These are phyloP conservation scores for Nansenia antarctica DNA, from an alignment of 2,113 vertebrate genomes.

Conservation along the genomic window DNA sequence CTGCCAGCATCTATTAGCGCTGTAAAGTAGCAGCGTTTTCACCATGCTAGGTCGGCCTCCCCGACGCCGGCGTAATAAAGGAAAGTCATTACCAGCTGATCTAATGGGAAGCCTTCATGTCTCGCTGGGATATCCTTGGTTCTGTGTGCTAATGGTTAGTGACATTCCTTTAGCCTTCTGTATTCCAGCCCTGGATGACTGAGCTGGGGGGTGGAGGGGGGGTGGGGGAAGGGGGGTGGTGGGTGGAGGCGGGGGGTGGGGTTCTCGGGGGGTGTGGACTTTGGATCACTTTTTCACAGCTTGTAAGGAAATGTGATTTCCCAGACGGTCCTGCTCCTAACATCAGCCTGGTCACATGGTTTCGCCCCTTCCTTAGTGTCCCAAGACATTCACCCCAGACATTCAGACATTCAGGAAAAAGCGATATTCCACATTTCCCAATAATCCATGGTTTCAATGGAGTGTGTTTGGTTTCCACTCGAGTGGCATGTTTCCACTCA, in stretches of 20 bases:
- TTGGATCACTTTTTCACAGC: constrained; percentile 61
- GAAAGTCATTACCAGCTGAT: constrained; percentile 56
- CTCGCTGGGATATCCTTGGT: not conserved
- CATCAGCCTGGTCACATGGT: constrained; percentile 40
- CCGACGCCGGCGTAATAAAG: constrained; percentile 28
- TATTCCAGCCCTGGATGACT: constrained; percentile 43
- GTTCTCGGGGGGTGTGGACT: constrained; percentile 42
- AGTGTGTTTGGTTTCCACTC: not conserved
- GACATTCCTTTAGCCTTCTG: constrained; percentile 20
- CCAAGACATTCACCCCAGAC: not conserved
- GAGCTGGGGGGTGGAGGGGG: constrained; percentile 12
- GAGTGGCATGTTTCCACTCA: not conserved
- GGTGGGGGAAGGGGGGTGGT: not conserved
- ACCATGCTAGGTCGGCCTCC: constrained; percentile 17
- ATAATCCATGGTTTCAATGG: not conserved
- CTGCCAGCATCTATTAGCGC: constrained; percentile 44
- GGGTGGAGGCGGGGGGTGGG: no score
- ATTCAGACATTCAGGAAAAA: no score
- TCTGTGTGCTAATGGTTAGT: not conserved
- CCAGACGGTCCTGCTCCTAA: constrained; percentile 46
- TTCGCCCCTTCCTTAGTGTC: not conserved
- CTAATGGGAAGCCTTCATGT: not conserved
- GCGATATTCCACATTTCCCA: constrained; percentile 14
- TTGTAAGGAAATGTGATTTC: constrained; percentile 60
- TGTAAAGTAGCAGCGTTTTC: constrained; percentile 37